A percentile compares a stretch with the other conserved stretches of the same genome.
phyloP scores from a whole-genome alignment of 2,113 vertebrate genomes.

The Chroicocephalus ridibundus region DNA sequence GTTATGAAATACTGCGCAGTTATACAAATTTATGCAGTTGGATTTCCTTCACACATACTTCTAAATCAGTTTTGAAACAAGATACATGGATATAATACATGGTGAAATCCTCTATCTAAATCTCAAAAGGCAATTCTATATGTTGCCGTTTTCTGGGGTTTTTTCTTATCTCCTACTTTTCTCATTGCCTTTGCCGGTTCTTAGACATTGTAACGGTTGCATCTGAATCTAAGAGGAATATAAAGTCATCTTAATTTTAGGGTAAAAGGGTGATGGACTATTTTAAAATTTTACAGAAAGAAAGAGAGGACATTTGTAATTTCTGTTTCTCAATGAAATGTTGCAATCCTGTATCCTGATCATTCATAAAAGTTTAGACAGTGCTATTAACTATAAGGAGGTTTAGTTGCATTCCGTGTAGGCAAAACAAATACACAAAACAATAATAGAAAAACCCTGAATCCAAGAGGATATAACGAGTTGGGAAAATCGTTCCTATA shows the following conservation, averaged over 20 bases:
- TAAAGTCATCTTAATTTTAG: background rate
- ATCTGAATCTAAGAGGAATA: background rate
- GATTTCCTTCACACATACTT: background rate
- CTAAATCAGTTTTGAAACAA: background rate
- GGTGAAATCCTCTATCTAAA: background rate
- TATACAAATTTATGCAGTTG: background rate
- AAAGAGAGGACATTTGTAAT: background rate
- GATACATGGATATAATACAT: background rate
- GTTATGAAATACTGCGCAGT: background rate
- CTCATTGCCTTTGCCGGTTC: background rate
- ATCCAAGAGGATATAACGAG: background rate
- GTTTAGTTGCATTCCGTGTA: background rate
- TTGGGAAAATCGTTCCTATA: background rate
- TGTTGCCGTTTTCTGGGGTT: rapidly evolving
- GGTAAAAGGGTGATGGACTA: background rate
- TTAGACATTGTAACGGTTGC: background rate
- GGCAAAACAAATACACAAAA: background rate
- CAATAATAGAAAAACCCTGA: background rate
- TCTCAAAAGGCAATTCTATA: background rate
- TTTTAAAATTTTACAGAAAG: background rate
- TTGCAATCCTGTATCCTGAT: background rate
- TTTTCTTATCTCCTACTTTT: background rate
- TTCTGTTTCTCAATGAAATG: background rate
- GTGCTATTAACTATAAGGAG: background rate
- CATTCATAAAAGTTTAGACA: background rate